Base-by-base conservation (phyloP, 2,113 vertebrate species). In the Orientallactaga bullata region DNA sequence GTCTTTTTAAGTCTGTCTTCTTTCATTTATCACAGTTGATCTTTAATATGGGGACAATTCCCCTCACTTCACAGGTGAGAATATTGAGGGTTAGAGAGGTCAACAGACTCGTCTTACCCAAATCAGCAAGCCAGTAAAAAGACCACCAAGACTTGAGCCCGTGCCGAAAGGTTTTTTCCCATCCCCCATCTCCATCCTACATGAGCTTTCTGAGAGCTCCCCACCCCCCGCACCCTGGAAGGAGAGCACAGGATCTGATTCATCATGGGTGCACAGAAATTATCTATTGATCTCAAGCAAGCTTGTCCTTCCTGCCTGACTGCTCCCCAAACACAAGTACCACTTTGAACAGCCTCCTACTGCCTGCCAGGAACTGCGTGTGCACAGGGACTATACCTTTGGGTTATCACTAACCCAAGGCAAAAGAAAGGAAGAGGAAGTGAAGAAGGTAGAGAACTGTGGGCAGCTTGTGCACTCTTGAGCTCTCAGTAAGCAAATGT, bases 1-100 rank as follows among this genome's bases (percentile, higher is more conserved):
- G n/a, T n/a, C n/a, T n/a, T 47, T 93, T 95, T 74, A 65, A 3
- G 35, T 86, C 87, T 88, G 93, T 69, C 89, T 92, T 39, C 63
- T 96, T 92, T 94, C 68, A 89, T 77, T 94, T 91, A 30, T 93
- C 94, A 94, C 76, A 39, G 28, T 0, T 51, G 66, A 66, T 86
- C 90, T 94, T 69, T 47, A 28, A 42, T 7, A 30, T 39, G 80
- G 12, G 51, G 37, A 71, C 79, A 42, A 30, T 68, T 71, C 55
- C 30, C 81, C 42, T 94, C 60, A 80, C 66, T 82, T 88, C 47
- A 78, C 7, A 78, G 74, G 69, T 35, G 73, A 84, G 81, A 65
- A 90, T 86, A 91, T 10, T 47, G 84, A 94, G 47, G 77, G 61
- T 20, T 37, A 0, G 72, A 58, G 65, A 96, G 77, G 55, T 93